Evolutionary conservation across 2,113 vertebrate genomes (phyloP).

Genomic region (Piaya cayana): DNA sequence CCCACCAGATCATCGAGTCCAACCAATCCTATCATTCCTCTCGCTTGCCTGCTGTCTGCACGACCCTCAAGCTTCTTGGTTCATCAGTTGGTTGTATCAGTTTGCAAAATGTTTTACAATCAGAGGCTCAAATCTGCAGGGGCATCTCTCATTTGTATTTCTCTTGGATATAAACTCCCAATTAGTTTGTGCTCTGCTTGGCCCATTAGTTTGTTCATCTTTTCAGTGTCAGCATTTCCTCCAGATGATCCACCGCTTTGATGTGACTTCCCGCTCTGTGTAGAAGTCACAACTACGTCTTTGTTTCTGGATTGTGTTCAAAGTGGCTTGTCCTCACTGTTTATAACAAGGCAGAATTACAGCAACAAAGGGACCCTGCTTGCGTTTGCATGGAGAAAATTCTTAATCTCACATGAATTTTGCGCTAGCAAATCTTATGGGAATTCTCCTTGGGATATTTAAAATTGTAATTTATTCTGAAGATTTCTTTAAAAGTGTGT

Average conservation of each 20-base stretch:
- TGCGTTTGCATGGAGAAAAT: not conserved
- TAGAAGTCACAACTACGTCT: not conserved
- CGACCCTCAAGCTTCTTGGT: not conserved
- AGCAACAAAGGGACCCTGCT: not conserved
- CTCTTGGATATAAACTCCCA: not conserved
- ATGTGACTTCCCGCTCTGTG: conserved; percentile 6
- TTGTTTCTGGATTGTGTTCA: not conserved
- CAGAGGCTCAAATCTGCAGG: not conserved
- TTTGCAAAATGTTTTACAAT: not conserved
- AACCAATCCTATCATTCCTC: no score
- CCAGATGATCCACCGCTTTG: conserved; percentile 12
- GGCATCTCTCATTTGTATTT: not conserved
- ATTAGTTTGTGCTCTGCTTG: not conserved
- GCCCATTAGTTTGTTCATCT: not conserved
- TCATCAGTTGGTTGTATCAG: no score
- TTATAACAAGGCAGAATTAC: not conserved
- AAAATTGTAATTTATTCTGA: not conserved
- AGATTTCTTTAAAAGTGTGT: not conserved
- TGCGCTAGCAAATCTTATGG: not conserved
- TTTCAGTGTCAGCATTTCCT: not conserved
- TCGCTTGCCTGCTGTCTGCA: not conserved
- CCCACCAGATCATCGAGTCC: no score
- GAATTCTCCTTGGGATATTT: not conserved
- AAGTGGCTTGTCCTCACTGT: not conserved
- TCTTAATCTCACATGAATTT: not conserved